Evolutionary conservation across 1,140 invertebrate species (phyloP), one percentile per base, ranked within the genome.

Genomic region (Bombus soroeensis): DNA sequence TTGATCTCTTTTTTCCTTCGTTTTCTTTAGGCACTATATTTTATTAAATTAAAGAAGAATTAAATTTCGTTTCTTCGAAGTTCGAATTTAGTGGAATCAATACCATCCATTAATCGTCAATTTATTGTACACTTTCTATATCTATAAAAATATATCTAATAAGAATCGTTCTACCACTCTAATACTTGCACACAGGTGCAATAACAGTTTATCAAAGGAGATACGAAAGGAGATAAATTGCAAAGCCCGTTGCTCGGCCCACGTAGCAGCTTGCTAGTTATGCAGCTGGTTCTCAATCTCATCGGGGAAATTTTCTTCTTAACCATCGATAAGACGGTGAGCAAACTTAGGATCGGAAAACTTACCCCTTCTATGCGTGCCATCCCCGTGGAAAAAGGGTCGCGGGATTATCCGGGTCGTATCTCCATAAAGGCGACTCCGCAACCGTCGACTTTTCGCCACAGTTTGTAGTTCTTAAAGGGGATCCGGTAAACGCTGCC

Each of bases 371-470:
- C 28, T 53, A 34, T 13, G 5, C 15, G 15, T 37, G 8, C 37
- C 25, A 10, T 28, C 43, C 22, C 57, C n/a, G 77, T n/a, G 76
- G 70, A 70, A 47, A 59, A 85, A 80, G 68, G 68, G 83, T 80
- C 68, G 83, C 76, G 83, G 78, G 82, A 87, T 90, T 89, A 90
- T 83, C 78, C 82, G 64, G 77, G 87, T 81, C 71, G 78, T 82
- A 88, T 88, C 76, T 86, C 77, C 88, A 89, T 89, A 90, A 89
- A 89, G 72, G 86, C 75, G 79, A 81, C 68, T 84, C 57, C 59
- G 71, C 84, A 76, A 22, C 39, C 53, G 37, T 75, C 59, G 71
- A 87, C 85, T 88, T 86, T 87, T 83, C 70, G 74, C 62, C 62
- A 87, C 80, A 71, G 85, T 83, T 87, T 86, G 66, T 71, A 78